Evolutionary conservation across 2,113 vertebrate genomes (phyloP), one percentile per base, ranked within the genome.

Genomic region (Phyllostomus hastatus): DNA sequence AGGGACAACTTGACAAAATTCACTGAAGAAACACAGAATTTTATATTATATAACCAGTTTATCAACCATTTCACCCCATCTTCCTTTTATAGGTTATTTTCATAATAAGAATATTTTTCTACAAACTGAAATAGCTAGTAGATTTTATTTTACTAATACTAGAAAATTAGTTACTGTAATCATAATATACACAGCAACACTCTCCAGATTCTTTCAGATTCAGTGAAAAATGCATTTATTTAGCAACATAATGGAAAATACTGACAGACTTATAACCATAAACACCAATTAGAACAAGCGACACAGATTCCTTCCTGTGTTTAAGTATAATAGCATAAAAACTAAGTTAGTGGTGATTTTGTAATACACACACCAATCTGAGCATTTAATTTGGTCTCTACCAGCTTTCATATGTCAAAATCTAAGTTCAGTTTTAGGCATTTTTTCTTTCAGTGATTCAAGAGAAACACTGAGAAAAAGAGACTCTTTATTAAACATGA

Each of bases 21-120:
- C 61, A 69, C 83, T 91, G 73, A 88, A 91, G 96, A 98, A 97
- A 4, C 43, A 64, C 10, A 50, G 46, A 50, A 50, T 78, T 78
- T 78, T 50, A 78, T 96, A 22, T 78, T 50, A 78, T 96, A 33
- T 20, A 85, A 84, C 66, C 57, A 75, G 46, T 92, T 92, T 50
- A 96, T 97, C 82, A 22, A 75, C 43, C 84, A 31, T 73, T 57
- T 95, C 38, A 83, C 26, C 67, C 6, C 67, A 10, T 82, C 64
- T 97, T 38, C n/a, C 2, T 92, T 96, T 57, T 35, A 35, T 35
- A 28, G 57, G 59, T 16, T 28, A n/a, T 95, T 97, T 90, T 94
- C 38, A n/a, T 24, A 80, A 19, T 69, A 61, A 66, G 31, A 94
- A 48, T 69, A 16, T 54, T 89, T 97, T 57, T 50, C 31, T 87